Percentiles rank a stretch among this genome's conserved stretches.
phyloP scores from a whole-genome alignment of 2,113 vertebrate species.

The Sarotherodon lohbergeri region DNA sequence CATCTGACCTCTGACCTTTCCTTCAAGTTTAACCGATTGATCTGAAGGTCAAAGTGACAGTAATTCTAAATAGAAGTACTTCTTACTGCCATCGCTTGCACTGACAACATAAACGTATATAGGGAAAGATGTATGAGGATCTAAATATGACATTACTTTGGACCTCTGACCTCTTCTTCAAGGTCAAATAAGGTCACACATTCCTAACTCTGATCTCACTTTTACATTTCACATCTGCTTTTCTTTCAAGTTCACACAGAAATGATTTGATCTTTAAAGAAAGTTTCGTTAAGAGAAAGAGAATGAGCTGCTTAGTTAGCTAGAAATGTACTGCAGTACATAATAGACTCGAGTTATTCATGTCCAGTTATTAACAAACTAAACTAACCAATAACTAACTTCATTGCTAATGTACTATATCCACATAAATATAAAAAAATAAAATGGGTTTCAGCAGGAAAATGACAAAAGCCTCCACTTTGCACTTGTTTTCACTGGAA shows the following conservation, averaged over 20 bases:
- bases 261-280: not conserved
- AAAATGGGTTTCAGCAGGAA: not conserved
- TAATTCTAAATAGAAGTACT: not conserved
- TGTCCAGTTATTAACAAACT: not conserved
- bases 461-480: not conserved
- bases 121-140: not conserved
- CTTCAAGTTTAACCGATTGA: too few species aligned
- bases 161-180: not conserved
- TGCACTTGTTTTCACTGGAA: not conserved
- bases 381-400: not conserved
- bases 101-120: not conserved
- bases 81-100: not conserved
- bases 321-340: not conserved
- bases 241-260: not conserved
- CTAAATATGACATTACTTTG: not conserved
- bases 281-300: rapidly evolving
- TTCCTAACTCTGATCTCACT: not conserved
- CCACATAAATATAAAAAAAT: not conserved
- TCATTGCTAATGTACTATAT: not conserved
- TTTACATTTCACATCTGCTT: not conserved
- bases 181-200: not conserved
- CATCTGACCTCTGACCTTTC: not conserved
- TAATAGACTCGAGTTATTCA: not conserved
- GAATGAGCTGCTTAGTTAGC: not conserved
- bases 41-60: too few species aligned